Base-by-base conservation (phyloP, 2,888 invertebrate species). In the Ferrisia virgata region DNA sequence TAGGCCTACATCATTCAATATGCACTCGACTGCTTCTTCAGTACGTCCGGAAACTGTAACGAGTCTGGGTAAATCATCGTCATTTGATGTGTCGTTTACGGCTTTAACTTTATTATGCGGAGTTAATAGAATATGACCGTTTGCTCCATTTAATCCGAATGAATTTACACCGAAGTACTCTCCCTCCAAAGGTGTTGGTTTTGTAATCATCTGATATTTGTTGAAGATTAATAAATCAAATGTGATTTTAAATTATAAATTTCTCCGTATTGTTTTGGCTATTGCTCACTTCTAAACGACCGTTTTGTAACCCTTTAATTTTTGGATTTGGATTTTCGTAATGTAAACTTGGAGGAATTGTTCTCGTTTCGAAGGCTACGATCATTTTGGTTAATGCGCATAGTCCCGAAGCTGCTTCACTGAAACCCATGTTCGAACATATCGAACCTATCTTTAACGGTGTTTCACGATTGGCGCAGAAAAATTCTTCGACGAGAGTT, bases 321-420 rank as follows among this genome's bases (percentile, higher is more conserved):
- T 87, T 87, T 43, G 86, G 89, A 18, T 92, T 91, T 0, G 95
- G 92, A 0, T 89, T 89, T 0, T 90, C 89, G 89, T 91, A 97
- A 89, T 98, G 93, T 15, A 98, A 90, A 88, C 97, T 98, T 3
- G 96, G 95, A 0, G 97, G 94, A 76, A 98, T 92, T 31, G 90
- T 89, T 0, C 94, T 94, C 2, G 92, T 92, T 87, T 96, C 94
- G 91, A 96, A 95, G 0, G 95, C 93, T 79, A 96, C 91, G 79
- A 95, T 89, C 84, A 94, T 94, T 90, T 97, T 97, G 0, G 94
- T 92, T 85, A 97, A 88, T 0, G 95, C 94, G 43, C 90, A 89
- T 28, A 91, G 87, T 43, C 90, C 87, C 2, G 88, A 87, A 43
- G 87, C 86, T 15, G 91, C 91, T 87, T 92, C 92, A 5, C 91